These are phyloP conservation scores for Betta splendens DNA, from an alignment of 2,797 vertebrate species.

Conservation along the genomic window DNA sequence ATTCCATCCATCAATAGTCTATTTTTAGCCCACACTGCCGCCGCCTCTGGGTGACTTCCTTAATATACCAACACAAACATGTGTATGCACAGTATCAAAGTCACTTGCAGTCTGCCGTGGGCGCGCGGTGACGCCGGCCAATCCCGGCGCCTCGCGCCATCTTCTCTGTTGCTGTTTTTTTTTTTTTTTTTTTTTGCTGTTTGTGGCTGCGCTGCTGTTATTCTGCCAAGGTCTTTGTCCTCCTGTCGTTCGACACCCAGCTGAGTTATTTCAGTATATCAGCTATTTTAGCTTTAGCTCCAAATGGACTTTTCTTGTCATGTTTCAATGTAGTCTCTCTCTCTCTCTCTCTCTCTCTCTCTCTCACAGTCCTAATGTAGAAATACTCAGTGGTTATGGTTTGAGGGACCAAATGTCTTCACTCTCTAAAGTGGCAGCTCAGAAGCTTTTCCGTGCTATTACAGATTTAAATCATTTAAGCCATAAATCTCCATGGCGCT, in stretches of 20 bases:
- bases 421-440: constrained; percentile 49
- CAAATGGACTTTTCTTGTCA: constrained; percentile 83
- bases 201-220: constrained; percentile 55
- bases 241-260: constrained; percentile 63
- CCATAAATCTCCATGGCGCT: constrained; percentile 51
- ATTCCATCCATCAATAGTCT: constrained; percentile 66
- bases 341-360: constrained; percentile 7
- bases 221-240: constrained; percentile 69
- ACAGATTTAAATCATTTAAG: constrained; percentile 67
- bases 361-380: constrained; percentile 29
- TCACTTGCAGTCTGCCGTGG: constrained; percentile 26
- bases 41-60: constrained; percentile 58
- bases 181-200: too few relatives aligned
- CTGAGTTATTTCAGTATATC: constrained; percentile 66
- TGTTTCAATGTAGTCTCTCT: constrained; percentile 49
- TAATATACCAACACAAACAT: constrained; percentile 70
- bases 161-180: constrained; percentile 15
- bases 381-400: constrained; percentile 41
- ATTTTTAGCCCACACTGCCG: constrained; percentile 69
- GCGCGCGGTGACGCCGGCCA: constrained; percentile 32
- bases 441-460: constrained; percentile 52
- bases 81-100: constrained; percentile 31
- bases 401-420: constrained; percentile 48
- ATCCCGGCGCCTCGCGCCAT: constrained; percentile 6
- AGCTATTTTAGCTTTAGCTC: constrained; percentile 65